Percentiles rank a stretch among this genome's conserved stretches.
Conservation (phyloP, 2,888 invertebrate species). For the Lepidonotus clava region DNA sequence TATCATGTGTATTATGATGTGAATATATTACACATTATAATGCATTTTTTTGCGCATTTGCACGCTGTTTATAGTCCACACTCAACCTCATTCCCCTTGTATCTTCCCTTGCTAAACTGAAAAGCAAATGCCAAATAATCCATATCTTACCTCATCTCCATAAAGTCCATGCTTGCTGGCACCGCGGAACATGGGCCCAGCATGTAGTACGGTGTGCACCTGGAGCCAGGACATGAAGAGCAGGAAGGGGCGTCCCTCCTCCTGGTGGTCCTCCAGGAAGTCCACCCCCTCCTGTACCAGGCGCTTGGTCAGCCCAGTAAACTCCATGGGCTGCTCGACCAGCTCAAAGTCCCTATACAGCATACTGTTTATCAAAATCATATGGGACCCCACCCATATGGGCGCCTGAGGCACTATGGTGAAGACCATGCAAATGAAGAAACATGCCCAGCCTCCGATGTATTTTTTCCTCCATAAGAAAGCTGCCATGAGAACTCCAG, state of each 20-base stretch:
- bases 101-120: neutral
- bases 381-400: neutral
- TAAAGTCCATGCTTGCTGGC: conserved; percentile 77
- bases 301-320: conserved; percentile 72
- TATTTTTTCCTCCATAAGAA: neutral
- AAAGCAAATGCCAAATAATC: too few species aligned
- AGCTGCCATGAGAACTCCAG: neutral
- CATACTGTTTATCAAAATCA: conserved; percentile 62
- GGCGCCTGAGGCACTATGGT: neutral
- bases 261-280: conserved; percentile 69
- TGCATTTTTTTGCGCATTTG: too few species aligned
- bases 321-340: conserved; percentile 76
- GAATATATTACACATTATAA: too few species aligned
- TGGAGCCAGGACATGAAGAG: conserved; percentile 82
- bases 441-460: neutral
- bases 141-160: conserved; percentile 78
- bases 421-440: neutral
- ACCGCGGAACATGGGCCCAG: conserved; percentile 79
- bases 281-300: conserved; percentile 72
- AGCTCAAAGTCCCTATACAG: conserved; percentile 79
- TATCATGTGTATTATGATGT: too few species aligned
- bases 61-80: too few species aligned
- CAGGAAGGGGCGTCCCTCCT: conserved; percentile 79
- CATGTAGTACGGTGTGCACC: conserved; percentile 83
- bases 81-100: neutral